A percentile compares a stretch with the other conserved stretches of the same genome.
Conservation (phyloP, 2,888 invertebrate genomes). For the Pammene aurita region DNA sequence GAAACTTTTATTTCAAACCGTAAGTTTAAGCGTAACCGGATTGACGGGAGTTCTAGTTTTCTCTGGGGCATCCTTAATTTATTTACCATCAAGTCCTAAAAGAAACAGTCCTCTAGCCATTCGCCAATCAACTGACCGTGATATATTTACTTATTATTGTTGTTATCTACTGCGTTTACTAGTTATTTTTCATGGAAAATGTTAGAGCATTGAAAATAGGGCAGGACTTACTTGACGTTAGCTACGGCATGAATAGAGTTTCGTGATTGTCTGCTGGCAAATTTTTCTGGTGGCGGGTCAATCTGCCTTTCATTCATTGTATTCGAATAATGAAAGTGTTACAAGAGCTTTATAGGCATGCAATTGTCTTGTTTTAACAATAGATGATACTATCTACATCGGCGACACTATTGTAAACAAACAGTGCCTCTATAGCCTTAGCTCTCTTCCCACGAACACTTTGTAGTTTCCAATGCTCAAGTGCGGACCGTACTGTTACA, state of each 20-base stretch:
- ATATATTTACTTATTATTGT: not conserved
- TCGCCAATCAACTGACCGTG: no score
- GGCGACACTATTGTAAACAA: slow-evolving; percentile 28
- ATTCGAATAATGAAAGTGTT: slow-evolving; percentile 26
- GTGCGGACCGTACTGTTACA: not conserved
- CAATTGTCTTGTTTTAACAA: slow-evolving; percentile 28
- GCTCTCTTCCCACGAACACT: slow-evolving; percentile 27
- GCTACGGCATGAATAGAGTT: not conserved
- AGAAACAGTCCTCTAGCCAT: no score
- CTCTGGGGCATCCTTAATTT: not conserved
- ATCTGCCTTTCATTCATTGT: not conserved
- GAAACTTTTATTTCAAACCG: not conserved
- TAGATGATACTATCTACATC: slow-evolving; percentile 18
- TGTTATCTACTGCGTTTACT: not conserved
- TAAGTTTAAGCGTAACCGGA: not conserved
- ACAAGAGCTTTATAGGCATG: slow-evolving; percentile 13
- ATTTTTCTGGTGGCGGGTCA: not conserved
- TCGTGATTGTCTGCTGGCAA: not conserved
- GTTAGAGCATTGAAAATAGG: no score
- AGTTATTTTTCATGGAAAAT: no score
- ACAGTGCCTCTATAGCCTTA: not conserved
- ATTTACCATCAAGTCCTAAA: no score
- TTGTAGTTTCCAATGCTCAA: slow-evolving; percentile 7
- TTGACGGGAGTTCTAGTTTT: not conserved
- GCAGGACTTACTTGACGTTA: no score